Percentiles rank a stretch among this genome's conserved stretches.
Evolutionary conservation across 2,888 invertebrate species (phyloP).

Genomic region (Megamerina dolium): DNA sequence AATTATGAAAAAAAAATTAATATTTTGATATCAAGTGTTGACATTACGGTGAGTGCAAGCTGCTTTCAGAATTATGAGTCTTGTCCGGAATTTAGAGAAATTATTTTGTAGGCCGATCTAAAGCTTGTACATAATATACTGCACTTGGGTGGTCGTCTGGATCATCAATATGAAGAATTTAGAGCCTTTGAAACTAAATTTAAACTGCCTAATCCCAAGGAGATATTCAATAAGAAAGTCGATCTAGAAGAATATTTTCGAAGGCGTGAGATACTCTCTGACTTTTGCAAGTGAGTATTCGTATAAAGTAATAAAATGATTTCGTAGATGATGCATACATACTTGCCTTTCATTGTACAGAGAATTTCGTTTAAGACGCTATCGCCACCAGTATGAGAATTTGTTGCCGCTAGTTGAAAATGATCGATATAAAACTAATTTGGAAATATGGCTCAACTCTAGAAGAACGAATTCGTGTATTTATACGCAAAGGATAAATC

Average conservation of each 20-base stretch:
- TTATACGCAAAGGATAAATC: conserved; percentile 13
- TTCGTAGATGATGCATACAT: neutral
- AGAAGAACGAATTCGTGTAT: conserved; percentile 6
- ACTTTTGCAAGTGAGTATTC: conserved; percentile 41
- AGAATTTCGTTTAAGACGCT: conserved; percentile 43
- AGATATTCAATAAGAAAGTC: conserved; percentile 34
- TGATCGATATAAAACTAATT: conserved; percentile 33
- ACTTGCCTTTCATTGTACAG: conserved; percentile 23
- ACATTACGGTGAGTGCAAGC: conserved; percentile 37
- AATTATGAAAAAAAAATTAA: conserved; percentile 42
- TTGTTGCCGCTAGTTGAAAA: conserved; percentile 37
- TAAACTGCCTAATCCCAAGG: conserved; percentile 37
- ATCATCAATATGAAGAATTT: conserved; percentile 31
- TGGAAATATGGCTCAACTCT: conserved; percentile 36
- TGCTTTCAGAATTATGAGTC: too few relatives aligned
- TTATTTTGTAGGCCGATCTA: conserved; percentile 35
- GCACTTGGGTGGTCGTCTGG: conserved; percentile 41
- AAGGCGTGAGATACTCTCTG: conserved; percentile 43
- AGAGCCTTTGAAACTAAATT: conserved; percentile 39
- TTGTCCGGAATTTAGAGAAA: too few relatives aligned
- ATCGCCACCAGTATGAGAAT: conserved; percentile 43
- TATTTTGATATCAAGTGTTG: conserved; percentile 43
- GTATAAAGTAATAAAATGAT: neutral
- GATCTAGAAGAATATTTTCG: conserved; percentile 45
- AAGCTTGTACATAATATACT: conserved; percentile 41